Base-by-base conservation (phyloP, 2,113 vertebrate genomes). In the Onychostoma macrolepis region DNA sequence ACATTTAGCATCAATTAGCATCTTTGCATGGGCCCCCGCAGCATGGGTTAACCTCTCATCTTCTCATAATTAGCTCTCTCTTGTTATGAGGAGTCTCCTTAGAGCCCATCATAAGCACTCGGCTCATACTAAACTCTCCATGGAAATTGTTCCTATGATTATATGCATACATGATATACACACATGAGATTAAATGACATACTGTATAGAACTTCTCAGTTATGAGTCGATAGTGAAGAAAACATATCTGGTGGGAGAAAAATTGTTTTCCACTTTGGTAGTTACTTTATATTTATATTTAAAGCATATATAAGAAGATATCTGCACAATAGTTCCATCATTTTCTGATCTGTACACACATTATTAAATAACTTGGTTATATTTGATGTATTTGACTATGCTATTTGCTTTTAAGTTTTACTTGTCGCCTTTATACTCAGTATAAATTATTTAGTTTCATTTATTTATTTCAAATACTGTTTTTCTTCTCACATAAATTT, bases 1-100 rank as follows among this genome's bases (percentile, higher is more conserved):
- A 86, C 41, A 56, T 89, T 89, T 88, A 88, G 45, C 87, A 92
- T 91, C 89, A 91, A 94, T 94, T 88, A 84, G 85, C 84, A 89
- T 72, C 56, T 84, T 71, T 24, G 38, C 26, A 72, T 83, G 58
- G 71, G 41, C 80, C 69, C 43, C 15, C 38, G 33, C 67, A 33
- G 19, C 48, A 80, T 38, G 72, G 83, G 89, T 88, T 86, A 89
- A 89, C 84, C 36, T 21, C 77, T 90, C 89, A 87, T 91, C 89
- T 89, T 87, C 87, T 78, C 88, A 87, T 88, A 88, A 89, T 88
- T 87, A 85, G n/a, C 67, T 86, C 87, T 84, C 24, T 81, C 48
- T 26, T 85, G 80, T 43, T 45, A 56, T 83, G 61, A 61, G 43
- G 65, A 28, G 83, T 61, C 80, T 89, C 81, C 28, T 63, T 9